These are phyloP conservation scores for Nasonovia ribisnigri DNA, from an alignment of 2,888 invertebrate species.

Conservation along the genomic window DNA sequence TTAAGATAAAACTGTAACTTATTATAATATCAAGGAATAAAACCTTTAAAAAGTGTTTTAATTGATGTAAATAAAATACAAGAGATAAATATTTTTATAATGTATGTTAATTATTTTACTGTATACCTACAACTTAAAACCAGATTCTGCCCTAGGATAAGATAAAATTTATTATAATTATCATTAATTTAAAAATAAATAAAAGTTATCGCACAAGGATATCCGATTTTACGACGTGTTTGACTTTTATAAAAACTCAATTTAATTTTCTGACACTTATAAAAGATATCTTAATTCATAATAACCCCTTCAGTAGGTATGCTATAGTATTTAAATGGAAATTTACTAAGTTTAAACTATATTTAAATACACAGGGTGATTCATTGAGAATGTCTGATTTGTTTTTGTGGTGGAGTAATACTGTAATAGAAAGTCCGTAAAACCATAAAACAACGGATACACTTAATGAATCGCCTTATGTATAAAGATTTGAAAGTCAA, in stretches of 20 bases:
- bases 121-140: not conserved
- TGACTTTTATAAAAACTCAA: not conserved
- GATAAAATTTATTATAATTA: not conserved
- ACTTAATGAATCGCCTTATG: constrained; percentile 15
- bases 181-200: not conserved
- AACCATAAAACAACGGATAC: not conserved
- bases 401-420: not conserved
- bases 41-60: not conserved
- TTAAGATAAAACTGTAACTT: not conserved
- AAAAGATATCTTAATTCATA: not conserved
- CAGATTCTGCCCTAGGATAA: not conserved
- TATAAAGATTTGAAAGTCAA: constrained; percentile 18
- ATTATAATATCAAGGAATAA: not conserved
- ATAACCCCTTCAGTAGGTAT: not conserved
- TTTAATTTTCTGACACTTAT: not conserved
- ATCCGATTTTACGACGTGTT: not conserved
- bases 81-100: not conserved
- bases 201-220: not conserved
- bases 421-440: constrained; percentile 17
- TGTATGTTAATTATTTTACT: not conserved
- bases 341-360: not conserved
- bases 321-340: not conserved
- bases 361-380: not conserved
- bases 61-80: not conserved
- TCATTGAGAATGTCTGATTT: not conserved